Conservation (phyloP, 2,113 vertebrate species). For the Cottus gobio region DNA sequence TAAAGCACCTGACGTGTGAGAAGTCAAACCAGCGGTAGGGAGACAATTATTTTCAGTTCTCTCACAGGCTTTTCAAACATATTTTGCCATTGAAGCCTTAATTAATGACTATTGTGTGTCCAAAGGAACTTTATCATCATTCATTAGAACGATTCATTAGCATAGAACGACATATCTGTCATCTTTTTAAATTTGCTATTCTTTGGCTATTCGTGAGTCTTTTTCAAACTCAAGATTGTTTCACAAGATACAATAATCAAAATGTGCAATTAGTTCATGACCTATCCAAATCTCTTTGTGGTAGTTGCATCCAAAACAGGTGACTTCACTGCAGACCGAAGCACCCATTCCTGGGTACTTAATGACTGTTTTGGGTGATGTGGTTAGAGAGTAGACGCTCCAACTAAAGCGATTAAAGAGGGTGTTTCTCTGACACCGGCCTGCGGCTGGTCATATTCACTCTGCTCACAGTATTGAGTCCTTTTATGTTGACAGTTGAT, state of each 20-base stretch:
- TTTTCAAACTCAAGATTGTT: constrained; percentile 1
- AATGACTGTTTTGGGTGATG: constrained; percentile 31
- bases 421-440: constrained; percentile 27
- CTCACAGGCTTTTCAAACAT: neutral
- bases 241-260: neutral
- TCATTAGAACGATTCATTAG: neutral
- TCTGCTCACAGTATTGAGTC: constrained; percentile 9
- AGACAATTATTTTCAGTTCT: neutral
- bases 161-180: neutral
- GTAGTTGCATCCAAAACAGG: constrained; percentile 9
- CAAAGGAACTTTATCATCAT: neutral
- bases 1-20: neutral
- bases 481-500: constrained; percentile 28
- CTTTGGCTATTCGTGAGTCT: neutral
- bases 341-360: neutral
- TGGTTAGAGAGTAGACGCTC: constrained; percentile 10
- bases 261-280: neutral
- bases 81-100: neutral
- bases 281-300: constrained; percentile 1
- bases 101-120: neutral
- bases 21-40: neutral
- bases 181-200: neutral
- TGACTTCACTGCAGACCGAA: constrained; percentile 3
- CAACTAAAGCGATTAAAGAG: constrained; percentile 23
- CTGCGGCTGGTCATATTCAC: neutral